These are phyloP conservation scores for Phalanger gymnotis DNA, from an alignment of 2,797 vertebrate genomes.

Conservation along the genomic window DNA sequence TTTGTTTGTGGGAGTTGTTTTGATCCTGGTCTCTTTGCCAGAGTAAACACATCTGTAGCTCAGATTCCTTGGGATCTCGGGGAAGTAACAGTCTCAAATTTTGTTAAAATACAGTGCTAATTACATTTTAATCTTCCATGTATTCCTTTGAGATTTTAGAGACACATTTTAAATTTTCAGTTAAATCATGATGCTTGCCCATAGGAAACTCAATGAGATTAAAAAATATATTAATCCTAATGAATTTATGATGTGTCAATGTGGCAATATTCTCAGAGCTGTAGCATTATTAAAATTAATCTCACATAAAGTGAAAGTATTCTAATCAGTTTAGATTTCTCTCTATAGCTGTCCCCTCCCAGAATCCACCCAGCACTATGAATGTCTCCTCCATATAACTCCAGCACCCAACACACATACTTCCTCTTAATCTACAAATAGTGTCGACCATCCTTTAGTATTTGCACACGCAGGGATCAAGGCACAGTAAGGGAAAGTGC, in stretches of 20 bases:
- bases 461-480: neutral
- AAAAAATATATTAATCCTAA: neutral
- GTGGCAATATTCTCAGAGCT: neutral
- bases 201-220: slow-evolving; percentile 27
- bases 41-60: slow-evolving; percentile 75
- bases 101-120: slow-evolving; percentile 76
- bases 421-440: neutral
- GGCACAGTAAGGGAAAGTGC: neutral
- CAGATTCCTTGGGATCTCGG: slow-evolving; percentile 61
- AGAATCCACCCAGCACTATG: neutral
- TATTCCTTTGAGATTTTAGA: slow-evolving; percentile 66
- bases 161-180: slow-evolving; percentile 71
- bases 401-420: neutral
- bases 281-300: slow-evolving; percentile 9
- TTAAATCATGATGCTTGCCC: slow-evolving; percentile 41
- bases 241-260: neutral
- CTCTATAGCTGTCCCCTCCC: neutral
- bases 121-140: slow-evolving; percentile 63
- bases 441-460: neutral
- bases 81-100: slow-evolving; percentile 66
- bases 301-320: slow-evolving; percentile 20
- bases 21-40: slow-evolving; percentile 64
- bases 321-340: neutral
- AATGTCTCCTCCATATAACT: neutral
- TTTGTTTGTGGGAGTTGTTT: slow-evolving; percentile 70